phyloP scores from a whole-genome alignment of 1,140 invertebrate species.

The Drosophila aff. region DNA sequence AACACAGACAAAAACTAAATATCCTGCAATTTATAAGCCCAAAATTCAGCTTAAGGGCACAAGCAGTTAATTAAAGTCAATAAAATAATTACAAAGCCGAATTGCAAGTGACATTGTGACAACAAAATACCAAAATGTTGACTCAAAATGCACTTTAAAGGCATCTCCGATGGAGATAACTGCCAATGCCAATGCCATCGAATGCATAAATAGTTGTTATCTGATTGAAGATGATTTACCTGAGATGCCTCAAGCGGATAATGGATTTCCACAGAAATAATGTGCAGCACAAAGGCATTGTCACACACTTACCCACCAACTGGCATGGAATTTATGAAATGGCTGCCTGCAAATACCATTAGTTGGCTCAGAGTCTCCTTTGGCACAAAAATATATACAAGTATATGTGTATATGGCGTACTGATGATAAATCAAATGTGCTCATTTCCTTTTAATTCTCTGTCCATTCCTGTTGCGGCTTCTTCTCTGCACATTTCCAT shows the following conservation, averaged over 20 bases:
- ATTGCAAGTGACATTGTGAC: not conserved
- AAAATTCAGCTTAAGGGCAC: too few species aligned
- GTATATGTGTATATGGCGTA: slow-evolving; percentile 24
- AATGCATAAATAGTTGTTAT: slow-evolving; percentile 24
- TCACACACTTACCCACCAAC: not conserved
- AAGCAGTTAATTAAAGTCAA: not conserved
- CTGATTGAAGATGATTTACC: slow-evolving; percentile 11
- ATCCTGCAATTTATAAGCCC: not conserved
- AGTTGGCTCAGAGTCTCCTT: slow-evolving; percentile 8
- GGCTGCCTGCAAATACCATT: slow-evolving; percentile 3
- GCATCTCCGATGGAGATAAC: slow-evolving; percentile 4
- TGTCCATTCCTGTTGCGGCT: slow-evolving; percentile 63
- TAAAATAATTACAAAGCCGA: slow-evolving; percentile 6
- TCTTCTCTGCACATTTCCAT: slow-evolving; percentile 6
- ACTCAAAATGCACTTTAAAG: not conserved
- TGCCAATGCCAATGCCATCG: not conserved
- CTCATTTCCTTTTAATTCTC: slow-evolving; percentile 82
- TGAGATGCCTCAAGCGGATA: slow-evolving; percentile 21
- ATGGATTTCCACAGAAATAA: slow-evolving; percentile 18
- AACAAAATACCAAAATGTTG: slow-evolving; percentile 4
- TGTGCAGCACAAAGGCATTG: slow-evolving; percentile 1
- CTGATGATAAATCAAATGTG: slow-evolving; percentile 76
- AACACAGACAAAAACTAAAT: not conserved
- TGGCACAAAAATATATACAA: slow-evolving; percentile 3
- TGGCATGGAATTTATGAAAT: slow-evolving; percentile 32